These are phyloP conservation scores for Zygaena filipendulae DNA, from an alignment of 2,888 invertebrate genomes.

Conservation along the genomic window DNA sequence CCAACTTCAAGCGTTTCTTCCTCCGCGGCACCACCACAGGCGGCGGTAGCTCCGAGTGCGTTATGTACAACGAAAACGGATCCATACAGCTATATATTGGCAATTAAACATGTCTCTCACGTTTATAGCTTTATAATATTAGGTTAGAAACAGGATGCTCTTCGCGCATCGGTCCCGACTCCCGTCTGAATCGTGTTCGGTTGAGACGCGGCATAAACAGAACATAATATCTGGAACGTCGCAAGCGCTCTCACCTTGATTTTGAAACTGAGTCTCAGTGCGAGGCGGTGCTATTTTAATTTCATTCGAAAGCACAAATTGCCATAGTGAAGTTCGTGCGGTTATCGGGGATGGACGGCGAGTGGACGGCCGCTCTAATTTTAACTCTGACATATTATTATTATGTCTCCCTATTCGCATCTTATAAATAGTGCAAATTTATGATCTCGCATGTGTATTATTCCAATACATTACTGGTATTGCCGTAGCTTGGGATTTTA, in stretches of 20 bases:
- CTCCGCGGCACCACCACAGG: conserved; percentile 51
- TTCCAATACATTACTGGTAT: conserved; percentile 22
- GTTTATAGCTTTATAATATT: too few species aligned
- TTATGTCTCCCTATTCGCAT: conserved; percentile 11
- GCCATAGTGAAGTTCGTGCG: conserved; percentile 57
- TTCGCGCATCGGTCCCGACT: conserved; percentile 22
- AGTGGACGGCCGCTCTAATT: conserved; percentile 4
- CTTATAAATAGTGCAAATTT: conserved; percentile 17
- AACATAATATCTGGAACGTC: conserved; percentile 52
- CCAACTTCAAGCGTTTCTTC: conserved; percentile 54
- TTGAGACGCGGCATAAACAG: conserved; percentile 39
- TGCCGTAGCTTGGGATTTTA: neutral
- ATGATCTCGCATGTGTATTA: conserved; percentile 5
- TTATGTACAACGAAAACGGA: conserved; percentile 58
- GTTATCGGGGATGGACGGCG: conserved; percentile 33
- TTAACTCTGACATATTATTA: conserved; percentile 20
- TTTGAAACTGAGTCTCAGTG: conserved; percentile 57
- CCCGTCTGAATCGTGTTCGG: conserved; percentile 12
- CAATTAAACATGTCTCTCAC: too few species aligned
- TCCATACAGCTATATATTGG: too few species aligned
- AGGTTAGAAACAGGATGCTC: conserved; percentile 37
- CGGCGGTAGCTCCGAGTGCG: conserved; percentile 47
- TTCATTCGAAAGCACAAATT: conserved; percentile 48
- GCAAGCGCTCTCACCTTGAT: conserved; percentile 62
- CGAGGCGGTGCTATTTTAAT: conserved; percentile 59